These are phyloP conservation scores for Semaprochilodus insignis DNA, from an alignment of 2,797 vertebrate genomes.

Conservation along the genomic window DNA sequence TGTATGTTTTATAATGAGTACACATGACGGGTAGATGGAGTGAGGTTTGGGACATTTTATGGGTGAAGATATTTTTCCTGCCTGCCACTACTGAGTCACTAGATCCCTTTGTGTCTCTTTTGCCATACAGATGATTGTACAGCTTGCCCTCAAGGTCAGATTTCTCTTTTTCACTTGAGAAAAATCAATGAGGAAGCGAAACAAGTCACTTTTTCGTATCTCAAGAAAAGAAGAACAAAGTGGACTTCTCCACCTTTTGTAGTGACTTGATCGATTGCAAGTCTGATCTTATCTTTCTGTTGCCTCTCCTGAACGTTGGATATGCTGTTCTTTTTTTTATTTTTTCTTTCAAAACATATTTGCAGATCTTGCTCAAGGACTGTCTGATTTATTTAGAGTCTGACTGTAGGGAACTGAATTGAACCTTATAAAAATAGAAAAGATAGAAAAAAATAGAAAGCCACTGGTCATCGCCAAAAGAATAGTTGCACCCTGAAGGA, in stretches of 20 bases:
- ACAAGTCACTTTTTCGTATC: not conserved
- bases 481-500: too few relatives aligned
- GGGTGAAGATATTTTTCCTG: not conserved
- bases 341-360: not conserved
- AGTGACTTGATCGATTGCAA: not conserved
- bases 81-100: not conserved
- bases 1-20: not conserved
- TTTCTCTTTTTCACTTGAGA: constrained; percentile 20
- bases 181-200: constrained; percentile 16
- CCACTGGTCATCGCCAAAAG: too few relatives aligned
- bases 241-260: not conserved
- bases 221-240: not conserved
- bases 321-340: too few relatives aligned
- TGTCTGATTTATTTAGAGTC: not conserved
- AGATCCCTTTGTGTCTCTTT: not conserved
- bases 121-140: constrained; percentile 12
- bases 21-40: not conserved
- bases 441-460: too few relatives aligned
- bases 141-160: constrained; percentile 27
- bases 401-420: not conserved
- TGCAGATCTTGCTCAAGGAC: not conserved
- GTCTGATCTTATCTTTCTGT: not conserved
- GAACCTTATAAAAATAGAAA: not conserved
- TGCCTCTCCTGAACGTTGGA: not conserved
- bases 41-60: not conserved